Evolutionary conservation across 2,888 invertebrate genomes (phyloP).

Genomic region (Alentia gelatinosa): DNA sequence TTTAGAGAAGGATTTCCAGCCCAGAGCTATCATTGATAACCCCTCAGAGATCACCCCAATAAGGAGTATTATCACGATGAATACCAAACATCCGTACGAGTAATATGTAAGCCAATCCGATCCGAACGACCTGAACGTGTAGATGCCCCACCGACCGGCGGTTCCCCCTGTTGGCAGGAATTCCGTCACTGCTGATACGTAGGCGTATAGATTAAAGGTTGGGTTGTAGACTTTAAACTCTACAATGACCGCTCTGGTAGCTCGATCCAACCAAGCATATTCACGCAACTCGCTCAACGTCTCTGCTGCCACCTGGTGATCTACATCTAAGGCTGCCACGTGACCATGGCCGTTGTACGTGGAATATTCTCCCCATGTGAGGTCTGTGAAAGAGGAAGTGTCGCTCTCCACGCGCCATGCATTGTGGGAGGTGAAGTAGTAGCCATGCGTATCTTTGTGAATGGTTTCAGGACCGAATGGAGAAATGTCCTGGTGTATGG

Average conservation of each 20-base stretch:
- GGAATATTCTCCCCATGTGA: slow-evolving; percentile 18
- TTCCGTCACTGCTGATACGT: not conserved
- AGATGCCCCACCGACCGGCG: not conserved
- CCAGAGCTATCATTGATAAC: not conserved
- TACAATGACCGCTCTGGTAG: not conserved
- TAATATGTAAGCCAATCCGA: not conserved
- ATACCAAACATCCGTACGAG: not conserved
- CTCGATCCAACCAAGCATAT: not conserved
- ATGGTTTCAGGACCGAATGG: not conserved
- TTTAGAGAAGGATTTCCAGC: not conserved
- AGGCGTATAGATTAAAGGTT: not conserved
- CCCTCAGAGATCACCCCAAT: not conserved
- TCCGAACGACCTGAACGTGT: not conserved
- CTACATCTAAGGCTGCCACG: not conserved
- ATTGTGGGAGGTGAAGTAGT: not conserved
- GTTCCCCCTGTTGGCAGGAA: not conserved
- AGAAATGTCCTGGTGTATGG: not conserved
- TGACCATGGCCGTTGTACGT: not conserved
- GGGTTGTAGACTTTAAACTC: slow-evolving; percentile 15
- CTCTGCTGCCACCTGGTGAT: not conserved
- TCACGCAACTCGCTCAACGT: not conserved
- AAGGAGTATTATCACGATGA: not conserved
- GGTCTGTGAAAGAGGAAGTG: not conserved
- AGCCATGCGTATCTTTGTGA: not conserved
- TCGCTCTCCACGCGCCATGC: not conserved